Percentiles rank a stretch among this genome's conserved stretches.
These are phyloP conservation scores for Beris chalybata DNA, from an alignment of 2,888 invertebrate genomes.

Conservation along the genomic window DNA sequence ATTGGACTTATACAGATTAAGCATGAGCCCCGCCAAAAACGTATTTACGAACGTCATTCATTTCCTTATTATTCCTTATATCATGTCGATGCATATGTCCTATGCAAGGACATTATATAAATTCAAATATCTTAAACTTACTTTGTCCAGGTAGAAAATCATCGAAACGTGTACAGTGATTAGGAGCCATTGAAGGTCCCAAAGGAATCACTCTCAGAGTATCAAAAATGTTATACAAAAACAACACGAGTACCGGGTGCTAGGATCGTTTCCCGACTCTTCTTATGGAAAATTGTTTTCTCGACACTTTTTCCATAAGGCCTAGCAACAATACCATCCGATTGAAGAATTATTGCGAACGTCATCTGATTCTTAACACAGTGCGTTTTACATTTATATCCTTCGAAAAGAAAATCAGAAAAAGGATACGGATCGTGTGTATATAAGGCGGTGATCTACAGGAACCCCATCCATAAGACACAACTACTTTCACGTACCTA, in stretches of 20 bases:
- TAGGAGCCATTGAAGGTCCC: slow-evolving; percentile 34
- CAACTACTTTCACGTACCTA: slow-evolving; percentile 2
- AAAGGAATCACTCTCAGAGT: slow-evolving; percentile 9
- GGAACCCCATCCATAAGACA: background rate
- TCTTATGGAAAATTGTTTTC: slow-evolving; percentile 21
- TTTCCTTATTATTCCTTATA: slow-evolving; percentile 2
- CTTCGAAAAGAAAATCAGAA: background rate
- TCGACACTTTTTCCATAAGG: background rate
- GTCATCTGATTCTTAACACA: slow-evolving; percentile 34
- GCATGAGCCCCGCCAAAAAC: background rate
- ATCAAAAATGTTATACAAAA: background rate
- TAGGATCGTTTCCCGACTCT: slow-evolving; percentile 4
- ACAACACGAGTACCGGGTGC: background rate
- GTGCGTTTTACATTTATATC: background rate
- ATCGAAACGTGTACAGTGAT: slow-evolving; percentile 34
- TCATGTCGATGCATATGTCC: background rate
- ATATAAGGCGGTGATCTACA: slow-evolving; percentile 1
- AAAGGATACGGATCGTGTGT: background rate
- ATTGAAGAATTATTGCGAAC: slow-evolving; percentile 36
- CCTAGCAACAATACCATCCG: background rate
- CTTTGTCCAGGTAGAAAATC: slow-evolving; percentile 36
- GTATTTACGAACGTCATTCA: background rate
- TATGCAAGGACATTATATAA: background rate
- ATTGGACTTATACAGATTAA: slow-evolving; percentile 2
- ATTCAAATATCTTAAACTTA: slow-evolving; percentile 20